A percentile compares a stretch with the other conserved stretches of the same genome.
Evolutionary conservation across 1,140 invertebrate genomes (phyloP).

Genomic region (Brachionus angularis): DNA sequence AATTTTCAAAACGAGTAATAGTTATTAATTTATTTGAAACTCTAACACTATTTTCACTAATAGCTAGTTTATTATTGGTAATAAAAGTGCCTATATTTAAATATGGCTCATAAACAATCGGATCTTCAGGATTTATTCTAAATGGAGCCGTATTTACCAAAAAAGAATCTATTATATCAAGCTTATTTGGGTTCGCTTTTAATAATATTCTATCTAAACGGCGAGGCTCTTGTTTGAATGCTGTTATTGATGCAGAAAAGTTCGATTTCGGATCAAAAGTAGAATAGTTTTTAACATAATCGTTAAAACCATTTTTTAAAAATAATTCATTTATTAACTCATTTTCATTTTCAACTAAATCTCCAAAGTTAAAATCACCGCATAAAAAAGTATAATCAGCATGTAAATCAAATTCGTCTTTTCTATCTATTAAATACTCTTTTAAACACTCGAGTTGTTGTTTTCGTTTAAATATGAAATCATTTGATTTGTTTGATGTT

Average conservation of each 20-base stretch:
- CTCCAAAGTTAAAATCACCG: slow-evolving; percentile 43
- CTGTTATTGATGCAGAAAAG: slow-evolving; percentile 22
- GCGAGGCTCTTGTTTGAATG: background rate
- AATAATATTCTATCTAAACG: slow-evolving; percentile 19
- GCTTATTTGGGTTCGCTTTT: background rate
- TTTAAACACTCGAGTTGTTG: slow-evolving; percentile 11
- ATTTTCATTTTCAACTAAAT: background rate
- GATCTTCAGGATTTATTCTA: background rate
- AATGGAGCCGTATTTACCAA: background rate
- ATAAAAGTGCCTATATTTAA: background rate
- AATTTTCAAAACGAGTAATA: background rate
- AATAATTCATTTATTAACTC: background rate
- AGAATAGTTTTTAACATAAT: background rate
- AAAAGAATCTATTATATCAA: background rate
- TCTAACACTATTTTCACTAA: background rate
- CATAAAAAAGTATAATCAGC: background rate
- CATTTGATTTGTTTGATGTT: slow-evolving; percentile 16
- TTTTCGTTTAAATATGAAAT: background rate
- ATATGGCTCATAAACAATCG: background rate
- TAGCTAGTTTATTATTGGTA: background rate
- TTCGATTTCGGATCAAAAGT: slow-evolving; percentile 32
- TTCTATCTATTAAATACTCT: background rate
- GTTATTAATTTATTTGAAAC: too few relatives aligned
- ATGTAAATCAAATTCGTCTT: background rate
- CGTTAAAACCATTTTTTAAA: background rate